Evolutionary conservation across 2,888 invertebrate genomes (phyloP), one percentile per base, ranked within the genome.

Genomic region (Chalcis sispes): DNA sequence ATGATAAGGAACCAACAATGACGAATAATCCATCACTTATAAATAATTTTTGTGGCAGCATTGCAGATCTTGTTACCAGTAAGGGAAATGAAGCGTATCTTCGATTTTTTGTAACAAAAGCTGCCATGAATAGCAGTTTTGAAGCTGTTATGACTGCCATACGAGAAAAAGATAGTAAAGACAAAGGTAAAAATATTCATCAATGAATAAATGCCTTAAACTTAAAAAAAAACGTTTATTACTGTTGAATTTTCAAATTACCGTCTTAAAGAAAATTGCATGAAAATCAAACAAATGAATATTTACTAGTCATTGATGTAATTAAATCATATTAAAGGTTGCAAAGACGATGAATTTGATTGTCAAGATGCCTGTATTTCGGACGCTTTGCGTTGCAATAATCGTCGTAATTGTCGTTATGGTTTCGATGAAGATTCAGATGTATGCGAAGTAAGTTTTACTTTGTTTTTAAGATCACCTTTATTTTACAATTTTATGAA

Each of bases 351-450:
- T 0, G 96, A 96, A 83, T 96, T 94, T 84, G 94, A 96, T 88
- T 97, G 97, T 85, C 95, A 95, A 82, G 97, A 97, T 87, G 93
- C 93, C 69, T 98, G 98, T 89, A 97, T 98, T 79, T 91, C 93
- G 40, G 80, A 80, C 0, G 83, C 87, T 0, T 90, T 98, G 42
- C 89, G 88, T 72, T 98, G 98, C 87, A 95, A 98, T 86, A 86
- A 89, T 0, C 90, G 91, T 48, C 92, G 92, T 67, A 95, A 98
- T 89, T 98, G 98, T 89, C 92, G 95, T 80, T 93, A 95, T 81
- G 92, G 94, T 70, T 94, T 94, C 89, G 97, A 97, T 85, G 96
- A 96, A 85, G 92, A 93, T 77, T 91, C 92, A 67, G 69, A 80
- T 27, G 75, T 82, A 36, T 92, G 88, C 86, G 86, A 79, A 88